phyloP scores from a whole-genome alignment of 30 jellyfish, hydroid and myxozoan species.

The Catostylus mosaicus region DNA sequence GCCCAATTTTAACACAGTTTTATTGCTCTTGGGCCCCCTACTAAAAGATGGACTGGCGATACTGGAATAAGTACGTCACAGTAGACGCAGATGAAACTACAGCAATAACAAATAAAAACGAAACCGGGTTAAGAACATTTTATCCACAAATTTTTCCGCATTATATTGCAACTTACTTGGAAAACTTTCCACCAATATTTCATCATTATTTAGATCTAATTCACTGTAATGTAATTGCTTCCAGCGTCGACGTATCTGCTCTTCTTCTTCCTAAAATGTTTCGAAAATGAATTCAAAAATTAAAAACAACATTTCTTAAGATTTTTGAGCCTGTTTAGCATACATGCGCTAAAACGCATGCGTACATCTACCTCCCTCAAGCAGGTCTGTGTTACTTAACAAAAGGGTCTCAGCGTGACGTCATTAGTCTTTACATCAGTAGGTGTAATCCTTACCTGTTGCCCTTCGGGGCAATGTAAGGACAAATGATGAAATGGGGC shows the following conservation, averaged over 20 bases:
- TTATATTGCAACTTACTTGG: too few relatives aligned
- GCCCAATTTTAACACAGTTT: too few relatives aligned
- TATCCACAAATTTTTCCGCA: too few relatives aligned
- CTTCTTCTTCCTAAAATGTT: conserved; percentile 71
- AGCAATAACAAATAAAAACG: too few relatives aligned
- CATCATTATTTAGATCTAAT: conserved; percentile 7
- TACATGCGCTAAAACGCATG: conserved; percentile 57
- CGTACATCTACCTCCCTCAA: conserved; percentile 35
- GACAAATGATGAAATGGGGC: conserved; percentile 77
- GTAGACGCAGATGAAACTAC: too few relatives aligned
- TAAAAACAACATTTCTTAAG: neutral
- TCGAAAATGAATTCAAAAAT: too few relatives aligned
- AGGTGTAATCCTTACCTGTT: conserved; percentile 87
- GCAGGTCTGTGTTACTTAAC: neutral
- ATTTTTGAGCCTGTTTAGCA: neutral
- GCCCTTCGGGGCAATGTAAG: conserved; percentile 84
- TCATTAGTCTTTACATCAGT: conserved; percentile 57
- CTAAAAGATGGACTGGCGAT: too few relatives aligned
- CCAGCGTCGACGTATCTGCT: conserved; percentile 85
- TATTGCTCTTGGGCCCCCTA: too few relatives aligned
- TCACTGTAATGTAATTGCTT: conserved; percentile 62
- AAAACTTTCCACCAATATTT: neutral
- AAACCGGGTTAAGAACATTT: too few relatives aligned
- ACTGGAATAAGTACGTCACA: too few relatives aligned
- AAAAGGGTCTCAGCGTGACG: neutral